These are phyloP conservation scores for Pseudomyrmex sp. DNA, from an alignment of 1,140 invertebrate species.

Conservation along the genomic window DNA sequence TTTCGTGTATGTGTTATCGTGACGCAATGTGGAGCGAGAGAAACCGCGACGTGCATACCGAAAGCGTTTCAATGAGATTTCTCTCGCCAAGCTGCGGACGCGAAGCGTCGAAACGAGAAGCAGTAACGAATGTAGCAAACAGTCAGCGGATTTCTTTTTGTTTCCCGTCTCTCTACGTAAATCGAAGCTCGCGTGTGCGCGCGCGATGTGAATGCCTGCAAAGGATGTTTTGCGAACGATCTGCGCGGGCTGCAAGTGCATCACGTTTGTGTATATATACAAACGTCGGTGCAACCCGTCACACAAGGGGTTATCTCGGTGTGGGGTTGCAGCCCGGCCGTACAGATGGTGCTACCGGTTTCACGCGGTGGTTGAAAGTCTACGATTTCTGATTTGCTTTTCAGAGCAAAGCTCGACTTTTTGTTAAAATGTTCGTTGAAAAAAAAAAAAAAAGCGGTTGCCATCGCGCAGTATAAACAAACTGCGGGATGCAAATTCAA, in stretches of 20 bases:
- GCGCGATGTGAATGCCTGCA: slow-evolving; percentile 27
- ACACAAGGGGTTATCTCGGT: slow-evolving; percentile 27
- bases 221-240: slow-evolving; percentile 27
- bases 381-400: not conserved
- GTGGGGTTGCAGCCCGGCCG: slow-evolving; percentile 62
- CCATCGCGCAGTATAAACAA: not conserved
- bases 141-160: slow-evolving; percentile 16
- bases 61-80: slow-evolving; percentile 24
- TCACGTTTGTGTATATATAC: slow-evolving; percentile 39
- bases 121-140: slow-evolving; percentile 3
- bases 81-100: slow-evolving; percentile 8
- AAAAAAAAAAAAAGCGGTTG: not conserved
- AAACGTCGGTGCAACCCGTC: slow-evolving; percentile 21
- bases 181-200: slow-evolving; percentile 34
- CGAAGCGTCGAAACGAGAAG: not conserved
- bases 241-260: slow-evolving; percentile 13
- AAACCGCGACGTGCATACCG: slow-evolving; percentile 34
- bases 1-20: not conserved
- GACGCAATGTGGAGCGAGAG: not conserved
- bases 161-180: not conserved
- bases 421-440: not conserved
- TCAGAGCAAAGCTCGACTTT: not conserved
- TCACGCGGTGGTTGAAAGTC: slow-evolving; percentile 9
- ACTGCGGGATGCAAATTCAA: not conserved
- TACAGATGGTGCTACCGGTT: slow-evolving; percentile 78